Percentiles rank a stretch among this genome's conserved stretches.
Conservation (phyloP, 2,888 invertebrate species). For the Melinaea menophilus region DNA sequence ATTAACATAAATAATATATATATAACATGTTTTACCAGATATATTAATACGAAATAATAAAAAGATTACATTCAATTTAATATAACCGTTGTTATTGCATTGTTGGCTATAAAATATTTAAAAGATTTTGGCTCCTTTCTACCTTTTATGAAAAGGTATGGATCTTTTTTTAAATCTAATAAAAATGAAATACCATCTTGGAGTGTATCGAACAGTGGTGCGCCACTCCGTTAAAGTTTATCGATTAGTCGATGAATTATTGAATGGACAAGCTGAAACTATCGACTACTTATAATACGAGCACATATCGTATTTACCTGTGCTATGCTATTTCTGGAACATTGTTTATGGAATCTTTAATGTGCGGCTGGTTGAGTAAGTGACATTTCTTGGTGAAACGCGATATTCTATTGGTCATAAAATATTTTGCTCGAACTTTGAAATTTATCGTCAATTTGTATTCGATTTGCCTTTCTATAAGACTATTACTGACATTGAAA, state of each 20-base stretch:
- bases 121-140: too few species aligned
- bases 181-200: conserved; percentile 30
- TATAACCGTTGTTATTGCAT: too few species aligned
- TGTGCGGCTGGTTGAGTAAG: conserved; percentile 45
- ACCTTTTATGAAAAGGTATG: too few species aligned
- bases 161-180: not conserved
- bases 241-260: conserved; percentile 71
- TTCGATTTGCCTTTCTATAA: too few species aligned
- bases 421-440: conserved; percentile 21
- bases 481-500: too few species aligned
- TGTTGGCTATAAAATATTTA: too few species aligned
- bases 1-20: too few species aligned
- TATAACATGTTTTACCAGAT: too few species aligned
- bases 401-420: conserved; percentile 21
- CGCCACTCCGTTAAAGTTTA: conserved; percentile 46
- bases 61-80: too few species aligned
- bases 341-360: conserved; percentile 72
- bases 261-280: conserved; percentile 53
- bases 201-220: conserved; percentile 44
- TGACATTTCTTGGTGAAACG: conserved; percentile 55
- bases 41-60: too few species aligned
- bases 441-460: not conserved
- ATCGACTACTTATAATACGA: conserved; percentile 32
- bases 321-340: conserved; percentile 60
- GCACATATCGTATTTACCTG: conserved; percentile 48